Evolutionary conservation across 2,888 invertebrate genomes (phyloP).

Genomic region (Trilocha varians): DNA sequence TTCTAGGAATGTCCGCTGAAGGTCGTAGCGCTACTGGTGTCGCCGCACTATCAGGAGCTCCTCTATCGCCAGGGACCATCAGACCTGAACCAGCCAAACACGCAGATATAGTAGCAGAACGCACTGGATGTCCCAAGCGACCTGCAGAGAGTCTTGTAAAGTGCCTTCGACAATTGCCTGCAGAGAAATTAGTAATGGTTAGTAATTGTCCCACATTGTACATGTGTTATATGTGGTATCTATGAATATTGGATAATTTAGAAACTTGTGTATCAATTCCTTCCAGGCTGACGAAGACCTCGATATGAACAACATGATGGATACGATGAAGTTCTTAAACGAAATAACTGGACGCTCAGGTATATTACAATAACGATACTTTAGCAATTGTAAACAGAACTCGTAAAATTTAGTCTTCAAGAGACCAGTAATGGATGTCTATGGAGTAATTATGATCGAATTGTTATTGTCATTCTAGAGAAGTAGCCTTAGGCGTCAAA

Average conservation of each 20-base stretch:
- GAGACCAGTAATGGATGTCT: neutral
- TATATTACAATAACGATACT: slow-evolving; percentile 12
- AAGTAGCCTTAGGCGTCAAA: too few relatives aligned
- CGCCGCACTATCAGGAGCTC: slow-evolving; percentile 83
- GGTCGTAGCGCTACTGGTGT: slow-evolving; percentile 76
- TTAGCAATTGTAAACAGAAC: neutral
- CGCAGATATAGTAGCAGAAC: slow-evolving; percentile 73
- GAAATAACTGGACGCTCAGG: slow-evolving; percentile 74
- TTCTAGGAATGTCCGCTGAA: slow-evolving; percentile 77
- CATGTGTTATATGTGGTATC: neutral
- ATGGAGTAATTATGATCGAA: too few relatives aligned
- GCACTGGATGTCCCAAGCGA: slow-evolving; percentile 75
- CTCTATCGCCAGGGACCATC: slow-evolving; percentile 80
- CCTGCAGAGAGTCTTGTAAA: slow-evolving; percentile 76
- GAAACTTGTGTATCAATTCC: too few relatives aligned
- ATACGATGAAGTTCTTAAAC: slow-evolving; percentile 74
- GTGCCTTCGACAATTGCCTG: slow-evolving; percentile 75
- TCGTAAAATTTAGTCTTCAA: neutral
- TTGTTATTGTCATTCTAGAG: too few relatives aligned
- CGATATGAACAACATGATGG: slow-evolving; percentile 63
- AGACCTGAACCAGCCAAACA: slow-evolving; percentile 76
- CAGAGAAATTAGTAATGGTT: slow-evolving; percentile 53
- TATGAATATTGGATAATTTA: too few relatives aligned
- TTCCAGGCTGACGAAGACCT: slow-evolving; percentile 75
- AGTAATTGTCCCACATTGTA: neutral